Percentiles rank a stretch among this genome's conserved stretches.
Conservation (phyloP, 2,113 vertebrate species). For the Rattus rattus region DNA sequence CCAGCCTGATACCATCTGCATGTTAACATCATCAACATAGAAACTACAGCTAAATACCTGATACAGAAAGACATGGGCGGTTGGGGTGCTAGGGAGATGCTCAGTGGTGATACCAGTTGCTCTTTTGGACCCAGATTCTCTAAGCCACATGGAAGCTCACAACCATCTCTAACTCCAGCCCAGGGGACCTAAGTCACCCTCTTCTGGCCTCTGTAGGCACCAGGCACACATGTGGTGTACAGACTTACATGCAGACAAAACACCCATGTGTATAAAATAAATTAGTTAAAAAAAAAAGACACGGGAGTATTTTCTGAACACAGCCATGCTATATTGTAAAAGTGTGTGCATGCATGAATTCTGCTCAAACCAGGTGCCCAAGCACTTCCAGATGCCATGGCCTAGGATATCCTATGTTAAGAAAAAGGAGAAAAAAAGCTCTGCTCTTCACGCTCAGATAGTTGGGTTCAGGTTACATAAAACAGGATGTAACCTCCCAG, state of each 20-base stretch:
- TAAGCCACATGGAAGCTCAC: background rate
- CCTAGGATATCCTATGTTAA: constrained; percentile 56
- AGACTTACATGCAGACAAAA: background rate
- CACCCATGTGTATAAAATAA: background rate
- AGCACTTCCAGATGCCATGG: constrained; percentile 67
- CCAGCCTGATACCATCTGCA: background rate
- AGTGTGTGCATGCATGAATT: background rate
- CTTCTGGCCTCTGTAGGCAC: background rate
- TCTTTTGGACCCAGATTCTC: background rate
- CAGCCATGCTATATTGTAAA: background rate
- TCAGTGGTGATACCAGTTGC: background rate
- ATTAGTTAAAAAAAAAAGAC: background rate
- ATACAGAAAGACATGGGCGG: constrained; percentile 13
- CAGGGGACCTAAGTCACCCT: background rate
- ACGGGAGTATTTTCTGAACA: background rate
- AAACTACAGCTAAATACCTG: background rate
- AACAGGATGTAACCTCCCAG: constrained; percentile 68
- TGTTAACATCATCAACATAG: background rate
- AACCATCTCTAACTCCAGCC: background rate
- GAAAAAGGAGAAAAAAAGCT: constrained; percentile 37
- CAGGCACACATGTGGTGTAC: background rate
- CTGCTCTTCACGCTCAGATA: constrained; percentile 51
- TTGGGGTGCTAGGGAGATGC: too few relatives aligned
- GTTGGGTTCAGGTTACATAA: constrained; percentile 63
- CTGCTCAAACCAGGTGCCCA: constrained; percentile 60